Conservation (phyloP, 2,797 vertebrate genomes). For the Spinus olivaceus region DNA sequence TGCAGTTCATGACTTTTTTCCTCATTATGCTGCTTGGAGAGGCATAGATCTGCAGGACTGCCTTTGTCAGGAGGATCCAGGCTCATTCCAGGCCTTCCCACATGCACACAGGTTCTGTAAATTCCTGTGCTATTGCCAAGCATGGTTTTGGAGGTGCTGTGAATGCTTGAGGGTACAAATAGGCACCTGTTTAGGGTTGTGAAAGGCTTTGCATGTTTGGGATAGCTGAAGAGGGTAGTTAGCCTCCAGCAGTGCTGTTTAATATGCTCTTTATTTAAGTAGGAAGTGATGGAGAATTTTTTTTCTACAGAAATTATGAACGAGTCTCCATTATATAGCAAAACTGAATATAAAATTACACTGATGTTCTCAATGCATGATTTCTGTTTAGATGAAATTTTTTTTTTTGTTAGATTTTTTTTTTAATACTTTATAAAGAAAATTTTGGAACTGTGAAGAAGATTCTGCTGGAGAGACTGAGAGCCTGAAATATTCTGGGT, state of each 20-base stretch:
- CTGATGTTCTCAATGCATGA: background rate
- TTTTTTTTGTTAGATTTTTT: background rate
- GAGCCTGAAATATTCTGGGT: background rate
- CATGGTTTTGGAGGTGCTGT: background rate
- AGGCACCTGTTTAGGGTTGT: background rate
- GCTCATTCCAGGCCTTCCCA: background rate
- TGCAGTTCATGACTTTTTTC: background rate
- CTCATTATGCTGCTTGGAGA: background rate
- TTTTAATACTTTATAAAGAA: background rate
- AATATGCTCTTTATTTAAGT: background rate
- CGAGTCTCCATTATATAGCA: background rate
- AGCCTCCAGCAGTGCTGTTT: background rate
- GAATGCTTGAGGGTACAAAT: background rate
- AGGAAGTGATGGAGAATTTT: background rate
- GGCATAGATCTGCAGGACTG: background rate
- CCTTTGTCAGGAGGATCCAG: background rate
- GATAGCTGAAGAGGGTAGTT: background rate
- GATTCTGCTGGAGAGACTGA: background rate
- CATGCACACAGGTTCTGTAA: accelerated
- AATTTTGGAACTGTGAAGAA: background rate
- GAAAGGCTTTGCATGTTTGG: background rate
- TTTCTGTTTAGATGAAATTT: background rate
- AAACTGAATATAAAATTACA: background rate
- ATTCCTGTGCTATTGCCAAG: background rate
- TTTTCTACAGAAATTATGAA: background rate